Base-by-base conservation (phyloP, 2,888 invertebrate genomes). In the Ophonus ardosiacus region DNA sequence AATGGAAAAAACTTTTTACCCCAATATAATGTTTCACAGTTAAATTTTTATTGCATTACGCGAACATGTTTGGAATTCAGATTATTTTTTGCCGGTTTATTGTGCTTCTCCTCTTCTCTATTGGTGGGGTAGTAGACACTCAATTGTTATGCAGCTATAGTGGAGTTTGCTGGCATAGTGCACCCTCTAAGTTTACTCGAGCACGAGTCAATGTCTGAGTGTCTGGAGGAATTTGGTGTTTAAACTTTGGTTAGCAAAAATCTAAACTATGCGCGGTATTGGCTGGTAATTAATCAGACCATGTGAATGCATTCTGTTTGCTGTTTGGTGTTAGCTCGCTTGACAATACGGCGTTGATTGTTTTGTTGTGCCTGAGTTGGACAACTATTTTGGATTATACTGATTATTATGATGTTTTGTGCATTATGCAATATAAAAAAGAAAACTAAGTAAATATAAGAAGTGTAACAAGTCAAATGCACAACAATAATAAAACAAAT, bases 1-100 rank as follows among this genome's bases (percentile, higher is more conserved):
- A 74, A 74, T 74, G 71, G 71, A 74, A 74, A 74, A 68, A 68
- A 74, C 10, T 17, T 74, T 74, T 74, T 43, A 74, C 71, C 71
- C 71, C 71, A 74, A 74, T 78, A 78, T 78, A 78, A 78, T 78
- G 78, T 78, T 59, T 56, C 57, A 57, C 59, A 21, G 78, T 59
- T 78, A 78, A 78, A 78, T 78, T 78, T 78, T 78, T 78, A 78
- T 78, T 78, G 78, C 78, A 78, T 78, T 78, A 59, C 21, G 24
- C 31, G 24, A 15, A 78, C 78, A 78, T 78, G 78, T 56, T 59
- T 24, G 31, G 78, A 78, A 78, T 78, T 57, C 13, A 78, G 56
- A 78, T 78, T 78, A 78, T 78, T 78, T 74, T 68, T 68, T 68
- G 38, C 24, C 31, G 68, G 68, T 68, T 68, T 68, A 68, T 68